Conservation (phyloP, 37 sponge, comb jelly and placozoan species). For the Spongia lamella region DNA sequence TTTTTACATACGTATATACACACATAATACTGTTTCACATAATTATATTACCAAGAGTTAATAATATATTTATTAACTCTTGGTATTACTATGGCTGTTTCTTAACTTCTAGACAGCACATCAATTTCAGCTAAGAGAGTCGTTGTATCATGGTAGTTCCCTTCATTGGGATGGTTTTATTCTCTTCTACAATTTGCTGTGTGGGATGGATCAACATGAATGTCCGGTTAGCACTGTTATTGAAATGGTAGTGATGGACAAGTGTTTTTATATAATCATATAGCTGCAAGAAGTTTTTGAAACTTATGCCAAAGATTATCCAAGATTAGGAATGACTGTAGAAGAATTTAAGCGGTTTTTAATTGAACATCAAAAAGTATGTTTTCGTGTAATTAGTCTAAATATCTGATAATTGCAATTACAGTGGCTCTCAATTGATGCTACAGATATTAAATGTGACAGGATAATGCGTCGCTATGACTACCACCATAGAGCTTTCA, state of each 20-base stretch:
- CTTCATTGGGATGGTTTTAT: conserved; percentile 77
- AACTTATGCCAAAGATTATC: conserved; percentile 42
- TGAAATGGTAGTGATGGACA: not conserved
- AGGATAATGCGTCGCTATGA: conserved; percentile 54
- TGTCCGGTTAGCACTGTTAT: not conserved
- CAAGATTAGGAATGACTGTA: conserved; percentile 52
- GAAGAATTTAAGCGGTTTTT: conserved; percentile 65
- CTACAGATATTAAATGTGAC: not conserved
- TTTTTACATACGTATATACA: too few species aligned
- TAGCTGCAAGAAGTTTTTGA: conserved; percentile 52
- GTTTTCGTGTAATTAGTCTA: too few species aligned
- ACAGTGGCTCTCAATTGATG: conserved; percentile 56
- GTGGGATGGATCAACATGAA: conserved; percentile 25
- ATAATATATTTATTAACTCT: too few species aligned
- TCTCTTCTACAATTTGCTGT: conserved; percentile 51
- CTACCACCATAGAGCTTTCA: conserved; percentile 56
- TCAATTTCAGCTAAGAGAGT: too few species aligned
- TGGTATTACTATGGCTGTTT: too few species aligned
- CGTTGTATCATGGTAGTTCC: conserved; percentile 23
- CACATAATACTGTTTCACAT: too few species aligned
- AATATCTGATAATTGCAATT: too few species aligned
- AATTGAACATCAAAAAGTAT: conserved; percentile 47
- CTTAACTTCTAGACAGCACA: too few species aligned
- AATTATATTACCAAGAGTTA: too few species aligned
- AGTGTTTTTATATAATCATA: not conserved